Base-by-base conservation (phyloP, 2,888 invertebrate species). In the Sisyra terminalis region DNA sequence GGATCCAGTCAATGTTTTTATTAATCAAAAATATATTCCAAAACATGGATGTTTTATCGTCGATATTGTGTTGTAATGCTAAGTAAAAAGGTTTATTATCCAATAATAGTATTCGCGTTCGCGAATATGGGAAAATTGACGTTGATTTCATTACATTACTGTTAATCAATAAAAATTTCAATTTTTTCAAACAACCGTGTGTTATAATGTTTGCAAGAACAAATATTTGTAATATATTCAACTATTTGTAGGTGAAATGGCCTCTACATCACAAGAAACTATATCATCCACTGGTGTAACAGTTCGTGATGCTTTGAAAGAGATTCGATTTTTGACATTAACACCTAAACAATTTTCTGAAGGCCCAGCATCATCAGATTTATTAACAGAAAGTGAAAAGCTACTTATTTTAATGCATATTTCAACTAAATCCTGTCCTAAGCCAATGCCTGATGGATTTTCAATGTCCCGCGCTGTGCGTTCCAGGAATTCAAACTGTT, bases 371-470 rank as follows among this genome's bases (percentile, higher is more conserved):
- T 70, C 76, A 40, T 85, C 85, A 10, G 64, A 68, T n/a, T 62
- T 87, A 7, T 66, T 88, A 17, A 70, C 76, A 1, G 78, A 84
- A 58, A 70, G 81, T 2, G 87, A 88, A 56, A 78, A 84, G 10
- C 78, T 85, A 54, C 75, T 82, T 0, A 78, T 88, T 44, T 65
- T 88, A 2, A 84, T 87, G 74, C 85, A 86, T 57, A 83, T 87
- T 46, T 75, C 84, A 14, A 81, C 81, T 14, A 73, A 75, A 15
- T 71, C 67, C 39, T 64, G 70, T n/a, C 75, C 76, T 40, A 71
- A 73, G 45, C 65, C 77, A 2, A 76, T 86, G 77, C 86, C 86
- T 0, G 69, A 69, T 14, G 81, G 80, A 0, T 85, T 85, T 60
- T 78, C 78, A 5, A 67, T 66, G 0, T 72, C 61, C 50, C 64